A percentile compares a stretch with the other conserved stretches of the same genome.
phyloP scores from a whole-genome alignment of 1,140 invertebrate species.

The Pararge aegeria region DNA sequence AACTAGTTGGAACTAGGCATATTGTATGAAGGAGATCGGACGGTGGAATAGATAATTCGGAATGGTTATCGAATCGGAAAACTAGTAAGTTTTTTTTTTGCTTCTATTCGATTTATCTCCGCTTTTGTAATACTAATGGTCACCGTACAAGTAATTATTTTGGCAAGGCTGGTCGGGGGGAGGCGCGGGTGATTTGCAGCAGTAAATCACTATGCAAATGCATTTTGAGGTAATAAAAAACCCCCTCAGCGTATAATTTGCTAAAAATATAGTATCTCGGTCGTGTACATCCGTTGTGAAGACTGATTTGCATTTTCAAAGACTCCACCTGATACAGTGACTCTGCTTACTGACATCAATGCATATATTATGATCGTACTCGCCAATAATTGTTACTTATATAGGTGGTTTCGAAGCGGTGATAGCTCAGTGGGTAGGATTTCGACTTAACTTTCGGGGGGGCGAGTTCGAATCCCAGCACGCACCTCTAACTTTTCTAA shows the following conservation, averaged over 20 bases:
- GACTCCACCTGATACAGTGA: not conserved
- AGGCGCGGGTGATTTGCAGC: constrained; percentile 14
- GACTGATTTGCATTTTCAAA: constrained; percentile 9
- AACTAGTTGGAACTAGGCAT: too few species aligned
- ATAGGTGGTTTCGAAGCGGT: too few species aligned
- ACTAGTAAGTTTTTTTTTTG: too few species aligned
- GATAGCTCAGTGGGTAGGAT: too few species aligned
- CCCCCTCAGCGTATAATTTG: constrained; percentile 13
- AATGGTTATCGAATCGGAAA: too few species aligned
- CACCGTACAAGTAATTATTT: constrained; percentile 11
- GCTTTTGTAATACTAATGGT: not conserved
- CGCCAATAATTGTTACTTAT: too few species aligned
- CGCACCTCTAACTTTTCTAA: too few species aligned
- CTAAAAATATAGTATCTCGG: constrained; percentile 11
- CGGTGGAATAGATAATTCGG: too few species aligned
- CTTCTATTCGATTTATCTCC: not conserved
- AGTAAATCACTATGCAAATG: constrained; percentile 25
- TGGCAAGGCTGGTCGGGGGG: constrained; percentile 16
- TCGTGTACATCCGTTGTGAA: constrained; percentile 11
- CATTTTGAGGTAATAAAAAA: constrained; percentile 18
- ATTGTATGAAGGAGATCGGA: too few species aligned
- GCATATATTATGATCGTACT: not conserved
- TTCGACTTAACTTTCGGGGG: too few species aligned
- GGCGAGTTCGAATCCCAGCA: too few species aligned
- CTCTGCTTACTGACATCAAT: not conserved